Evolutionary conservation across 2,888 invertebrate genomes (phyloP).

Genomic region (Trichogramma evanescens): DNA sequence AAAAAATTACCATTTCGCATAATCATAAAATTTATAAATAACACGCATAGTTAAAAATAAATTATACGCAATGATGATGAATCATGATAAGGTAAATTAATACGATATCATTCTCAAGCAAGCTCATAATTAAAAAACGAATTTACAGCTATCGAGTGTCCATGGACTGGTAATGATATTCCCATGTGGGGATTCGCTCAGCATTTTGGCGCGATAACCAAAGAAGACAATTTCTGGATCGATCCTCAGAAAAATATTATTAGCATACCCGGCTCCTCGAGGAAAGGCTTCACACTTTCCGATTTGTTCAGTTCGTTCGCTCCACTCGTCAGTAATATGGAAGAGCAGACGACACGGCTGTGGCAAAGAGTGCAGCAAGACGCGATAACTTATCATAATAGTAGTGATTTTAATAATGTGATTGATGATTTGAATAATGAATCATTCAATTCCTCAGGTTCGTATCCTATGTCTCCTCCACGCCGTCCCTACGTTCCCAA

Average conservation of each 20-base stretch:
- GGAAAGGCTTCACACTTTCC: slow-evolving; percentile 44
- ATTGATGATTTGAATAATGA: too few species aligned
- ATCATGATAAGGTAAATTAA: neutral
- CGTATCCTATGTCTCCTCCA: too few species aligned
- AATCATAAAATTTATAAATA: slow-evolving; percentile 5
- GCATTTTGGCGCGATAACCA: slow-evolving; percentile 52
- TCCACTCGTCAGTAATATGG: too few species aligned
- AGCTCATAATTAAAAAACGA: neutral
- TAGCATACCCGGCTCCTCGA: slow-evolving; percentile 53
- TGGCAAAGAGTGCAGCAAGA: slow-evolving; percentile 50
- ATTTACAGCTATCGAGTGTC: slow-evolving; percentile 35
- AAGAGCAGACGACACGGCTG: too few species aligned
- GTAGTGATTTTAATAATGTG: too few species aligned
- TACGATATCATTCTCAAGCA: neutral
- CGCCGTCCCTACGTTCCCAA: too few species aligned
- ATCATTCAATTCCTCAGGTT: too few species aligned
- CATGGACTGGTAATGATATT: slow-evolving; percentile 41
- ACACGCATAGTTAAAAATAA: neutral
- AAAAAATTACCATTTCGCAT: slow-evolving; percentile 18
- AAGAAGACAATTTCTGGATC: slow-evolving; percentile 44
- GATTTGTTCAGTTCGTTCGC: too few species aligned
- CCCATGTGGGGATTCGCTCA: slow-evolving; percentile 48
- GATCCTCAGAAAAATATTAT: slow-evolving; percentile 49
- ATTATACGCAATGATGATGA: neutral
- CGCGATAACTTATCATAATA: slow-evolving; percentile 47